Evolutionary conservation across 2,888 invertebrate species (phyloP).

Genomic region (Oxycera nigricornis): DNA sequence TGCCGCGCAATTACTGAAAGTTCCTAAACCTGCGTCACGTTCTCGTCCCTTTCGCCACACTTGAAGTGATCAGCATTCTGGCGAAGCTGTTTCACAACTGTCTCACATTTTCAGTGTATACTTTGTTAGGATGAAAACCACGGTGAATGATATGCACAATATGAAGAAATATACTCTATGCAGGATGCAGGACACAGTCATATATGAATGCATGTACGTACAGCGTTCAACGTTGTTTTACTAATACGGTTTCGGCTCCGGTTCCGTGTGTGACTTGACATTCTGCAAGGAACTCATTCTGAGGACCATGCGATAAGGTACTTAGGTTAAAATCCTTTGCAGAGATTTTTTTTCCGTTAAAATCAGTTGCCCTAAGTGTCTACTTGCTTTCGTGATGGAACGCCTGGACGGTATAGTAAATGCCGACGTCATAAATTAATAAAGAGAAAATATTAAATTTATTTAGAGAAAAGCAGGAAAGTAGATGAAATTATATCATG

Average conservation of each 20-base stretch:
- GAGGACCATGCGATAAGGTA: constrained; percentile 25
- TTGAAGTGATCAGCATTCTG: no score
- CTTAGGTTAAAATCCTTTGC: constrained; percentile 28
- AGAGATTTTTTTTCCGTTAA: constrained; percentile 6
- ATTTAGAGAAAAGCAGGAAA: no score
- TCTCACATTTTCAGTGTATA: background rate
- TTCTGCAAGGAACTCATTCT: constrained; percentile 12
- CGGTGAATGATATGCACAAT: constrained; percentile 30
- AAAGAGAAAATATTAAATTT: no score
- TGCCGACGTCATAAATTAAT: no score
- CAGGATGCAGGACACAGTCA: background rate
- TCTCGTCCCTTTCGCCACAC: background rate
- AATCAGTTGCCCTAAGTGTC: constrained; percentile 29
- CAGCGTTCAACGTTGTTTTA: background rate
- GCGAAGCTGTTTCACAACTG: background rate
- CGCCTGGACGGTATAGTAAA: background rate
- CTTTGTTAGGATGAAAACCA: constrained; percentile 17
- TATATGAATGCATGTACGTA: background rate
- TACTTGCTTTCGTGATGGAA: background rate
- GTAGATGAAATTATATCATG: no score
- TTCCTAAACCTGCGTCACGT: constrained; percentile 8
- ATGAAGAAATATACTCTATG: background rate
- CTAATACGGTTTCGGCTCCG: background rate
- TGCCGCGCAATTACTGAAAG: background rate
- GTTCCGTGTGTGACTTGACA: background rate